These are phyloP conservation scores for Parochlus steinenii DNA, from an alignment of 2,888 invertebrate genomes.

Conservation along the genomic window DNA sequence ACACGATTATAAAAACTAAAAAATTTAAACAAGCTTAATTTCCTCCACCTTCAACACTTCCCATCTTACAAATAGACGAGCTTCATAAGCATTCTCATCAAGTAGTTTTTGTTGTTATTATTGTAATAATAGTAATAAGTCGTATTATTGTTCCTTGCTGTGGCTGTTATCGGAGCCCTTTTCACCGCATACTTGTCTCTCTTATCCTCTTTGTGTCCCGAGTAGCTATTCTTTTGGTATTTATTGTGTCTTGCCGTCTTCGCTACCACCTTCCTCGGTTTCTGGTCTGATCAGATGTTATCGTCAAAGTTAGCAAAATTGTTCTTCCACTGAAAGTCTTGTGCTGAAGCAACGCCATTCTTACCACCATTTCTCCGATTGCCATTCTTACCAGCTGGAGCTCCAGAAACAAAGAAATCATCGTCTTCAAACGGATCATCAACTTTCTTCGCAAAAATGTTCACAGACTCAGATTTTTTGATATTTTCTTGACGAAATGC, in stretches of 20 bases:
- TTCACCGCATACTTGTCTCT: not conserved
- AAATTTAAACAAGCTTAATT: no score
- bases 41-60: no score
- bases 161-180: not conserved
- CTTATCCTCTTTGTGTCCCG: not conserved
- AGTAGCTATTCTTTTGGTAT: not conserved
- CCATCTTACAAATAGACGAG: conserved; percentile 7
- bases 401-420: conserved; percentile 53
- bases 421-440: conserved; percentile 86
- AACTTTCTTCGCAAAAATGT: conserved; percentile 70
- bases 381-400: conserved; percentile 13
- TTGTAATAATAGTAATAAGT: conserved; percentile 5
- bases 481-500: conserved; percentile 41
- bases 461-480: conserved; percentile 77
- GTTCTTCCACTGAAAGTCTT: conserved; percentile 25
- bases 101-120: conserved; percentile 8
- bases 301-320: conserved; percentile 33
- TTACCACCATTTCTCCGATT: conserved; percentile 13
- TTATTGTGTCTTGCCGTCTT: no score
- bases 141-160: conserved; percentile 2
- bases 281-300: conserved; percentile 11
- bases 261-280: no score
- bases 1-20: no score
- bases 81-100: conserved; percentile 10
- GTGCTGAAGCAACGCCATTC: not conserved